Evolutionary conservation across 2,888 invertebrate species (phyloP).

Genomic region (Eilema depressum): DNA sequence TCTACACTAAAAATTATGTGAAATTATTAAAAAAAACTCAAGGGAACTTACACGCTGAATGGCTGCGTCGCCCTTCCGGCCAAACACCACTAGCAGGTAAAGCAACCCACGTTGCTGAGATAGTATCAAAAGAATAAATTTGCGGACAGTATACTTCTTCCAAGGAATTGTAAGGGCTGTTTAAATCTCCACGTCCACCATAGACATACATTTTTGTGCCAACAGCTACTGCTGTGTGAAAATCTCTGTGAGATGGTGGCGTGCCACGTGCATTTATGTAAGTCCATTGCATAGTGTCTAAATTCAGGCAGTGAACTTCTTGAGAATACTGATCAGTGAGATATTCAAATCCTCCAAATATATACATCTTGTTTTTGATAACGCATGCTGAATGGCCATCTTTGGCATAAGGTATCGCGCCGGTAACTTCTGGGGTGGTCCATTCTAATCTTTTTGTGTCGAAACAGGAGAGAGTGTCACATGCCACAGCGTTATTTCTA

Average conservation of each 20-base stretch:
- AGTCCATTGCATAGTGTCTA: constrained; percentile 91
- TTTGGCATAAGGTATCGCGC: constrained; percentile 92
- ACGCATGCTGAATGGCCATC: constrained; percentile 97
- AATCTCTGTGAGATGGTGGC: constrained; percentile 92
- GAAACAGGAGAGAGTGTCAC: constrained; percentile 93
- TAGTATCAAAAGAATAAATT: constrained; percentile 92
- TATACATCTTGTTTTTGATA: constrained; percentile 92
- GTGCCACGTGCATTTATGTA: constrained; percentile 88
- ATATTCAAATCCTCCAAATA: constrained; percentile 97
- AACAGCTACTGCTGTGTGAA: constrained; percentile 94
- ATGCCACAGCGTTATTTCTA: constrained; percentile 93
- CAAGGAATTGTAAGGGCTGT: constrained; percentile 81
- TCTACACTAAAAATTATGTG: too few species aligned
- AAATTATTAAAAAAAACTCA: background rate
- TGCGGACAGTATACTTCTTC: constrained; percentile 93
- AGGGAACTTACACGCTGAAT: constrained; percentile 93
- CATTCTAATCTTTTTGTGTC: constrained; percentile 91
- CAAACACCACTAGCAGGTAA: constrained; percentile 86
- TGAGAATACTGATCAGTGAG: constrained; percentile 92
- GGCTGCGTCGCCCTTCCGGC: constrained; percentile 94
- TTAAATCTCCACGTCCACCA: constrained; percentile 94
- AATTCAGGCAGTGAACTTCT: constrained; percentile 91
- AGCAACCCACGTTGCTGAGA: constrained; percentile 90
- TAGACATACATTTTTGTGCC: constrained; percentile 94
- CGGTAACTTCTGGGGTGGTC: constrained; percentile 89